A percentile compares a stretch with the other conserved stretches of the same genome.
Evolutionary conservation across 2,888 invertebrate genomes (phyloP).

Genomic region (Acanthosepion esculentum): DNA sequence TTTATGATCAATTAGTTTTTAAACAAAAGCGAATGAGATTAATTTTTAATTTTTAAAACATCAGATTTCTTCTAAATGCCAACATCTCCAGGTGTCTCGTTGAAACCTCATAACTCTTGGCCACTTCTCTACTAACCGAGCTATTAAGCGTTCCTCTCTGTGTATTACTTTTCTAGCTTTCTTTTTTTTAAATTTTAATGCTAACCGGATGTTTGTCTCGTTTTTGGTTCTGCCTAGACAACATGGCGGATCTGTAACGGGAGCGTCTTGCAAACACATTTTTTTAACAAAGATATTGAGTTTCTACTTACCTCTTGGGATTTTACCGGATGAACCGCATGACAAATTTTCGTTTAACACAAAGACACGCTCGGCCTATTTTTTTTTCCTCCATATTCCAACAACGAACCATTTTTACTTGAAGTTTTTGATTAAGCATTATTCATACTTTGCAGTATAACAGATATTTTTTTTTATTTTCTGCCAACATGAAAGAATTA

Average conservation of each 20-base stretch:
- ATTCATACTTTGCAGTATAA: too few relatives aligned
- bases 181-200: not conserved
- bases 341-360: not conserved
- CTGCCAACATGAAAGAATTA: too few relatives aligned
- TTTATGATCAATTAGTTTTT: too few relatives aligned
- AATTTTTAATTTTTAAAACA: too few relatives aligned
- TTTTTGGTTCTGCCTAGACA: not conserved
- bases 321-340: not conserved
- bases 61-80: too few relatives aligned
- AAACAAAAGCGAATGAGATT: too few relatives aligned
- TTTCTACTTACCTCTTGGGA: not conserved
- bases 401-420: not conserved
- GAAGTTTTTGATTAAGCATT: too few relatives aligned
- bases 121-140: too few relatives aligned
- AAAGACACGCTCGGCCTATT: slow-evolving; percentile 2
- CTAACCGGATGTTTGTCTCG: not conserved
- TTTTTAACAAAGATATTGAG: too few relatives aligned
- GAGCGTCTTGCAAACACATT: not conserved
- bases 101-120: too few relatives aligned
- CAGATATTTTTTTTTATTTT: too few relatives aligned
- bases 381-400: not conserved
- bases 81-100: too few relatives aligned
- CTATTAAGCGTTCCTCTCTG: not conserved
- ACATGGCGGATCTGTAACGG: not conserved
- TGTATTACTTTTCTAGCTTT: not conserved